phyloP scores from a whole-genome alignment of 1,140 invertebrate species.

The Bombus consobrinus region DNA sequence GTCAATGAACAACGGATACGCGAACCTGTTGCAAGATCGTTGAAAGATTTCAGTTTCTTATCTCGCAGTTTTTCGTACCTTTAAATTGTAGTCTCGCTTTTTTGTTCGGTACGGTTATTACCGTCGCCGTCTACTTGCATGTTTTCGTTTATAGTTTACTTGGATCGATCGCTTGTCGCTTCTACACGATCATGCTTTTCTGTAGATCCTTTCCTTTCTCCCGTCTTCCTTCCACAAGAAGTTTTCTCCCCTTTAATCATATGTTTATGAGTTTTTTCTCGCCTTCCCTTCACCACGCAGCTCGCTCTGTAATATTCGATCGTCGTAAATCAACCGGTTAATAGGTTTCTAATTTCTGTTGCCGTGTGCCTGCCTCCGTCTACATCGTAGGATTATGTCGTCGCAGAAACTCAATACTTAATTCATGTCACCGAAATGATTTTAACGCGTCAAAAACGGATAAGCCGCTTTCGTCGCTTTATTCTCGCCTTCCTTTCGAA shows the following conservation, averaged over 20 bases:
- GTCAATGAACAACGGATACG: background rate
- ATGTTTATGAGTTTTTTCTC: background rate
- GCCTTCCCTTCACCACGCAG: background rate
- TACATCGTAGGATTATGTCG: background rate
- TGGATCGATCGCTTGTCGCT: background rate
- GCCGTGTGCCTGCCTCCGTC: too few relatives aligned
- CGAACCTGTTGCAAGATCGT: too few relatives aligned
- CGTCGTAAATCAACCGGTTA: constrained; percentile 12
- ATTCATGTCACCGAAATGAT: background rate
- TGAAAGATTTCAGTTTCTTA: constrained; percentile 14
- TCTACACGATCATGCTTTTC: background rate
- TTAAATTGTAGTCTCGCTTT: background rate
- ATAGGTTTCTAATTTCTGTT: constrained; percentile 24
- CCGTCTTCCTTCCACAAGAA: background rate
- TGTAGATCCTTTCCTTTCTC: background rate
- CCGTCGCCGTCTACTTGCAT: background rate
- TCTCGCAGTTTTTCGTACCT: background rate
- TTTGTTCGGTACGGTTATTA: background rate
- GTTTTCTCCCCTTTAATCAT: background rate
- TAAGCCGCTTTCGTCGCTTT: background rate
- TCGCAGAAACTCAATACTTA: background rate
- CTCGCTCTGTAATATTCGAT: background rate
- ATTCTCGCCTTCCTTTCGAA: background rate
- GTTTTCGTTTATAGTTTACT: constrained; percentile 29
- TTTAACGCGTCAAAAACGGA: background rate